Base-by-base conservation (phyloP, 2,888 invertebrate species). In the Luffia ferchaultella region DNA sequence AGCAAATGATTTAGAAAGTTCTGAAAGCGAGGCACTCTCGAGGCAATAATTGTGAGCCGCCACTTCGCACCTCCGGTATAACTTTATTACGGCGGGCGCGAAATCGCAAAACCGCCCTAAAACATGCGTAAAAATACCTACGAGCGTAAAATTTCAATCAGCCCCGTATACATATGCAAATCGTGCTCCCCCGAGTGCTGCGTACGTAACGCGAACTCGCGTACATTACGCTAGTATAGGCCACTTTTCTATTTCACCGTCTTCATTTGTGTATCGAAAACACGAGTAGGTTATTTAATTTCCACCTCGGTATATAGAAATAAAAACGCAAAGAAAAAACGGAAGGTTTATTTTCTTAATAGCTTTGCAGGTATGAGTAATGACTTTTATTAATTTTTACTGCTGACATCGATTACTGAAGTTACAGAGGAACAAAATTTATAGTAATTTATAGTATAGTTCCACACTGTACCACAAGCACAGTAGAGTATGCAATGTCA, bases 101-200 rank as follows among this genome's bases (percentile, higher is more conserved):
- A 72, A 73, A 69, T 69, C 70, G 70, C 68, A 53, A 50, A 20
- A 50, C 64, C 62, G 59, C 60, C 65, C 69, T 70, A 71, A 76
- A 75, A 70, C 75, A 75, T 74, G 72, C 75, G 74, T 74, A 73
- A 76, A 78, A 79, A 75, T 72, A 70, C 65, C 65, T 62, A 64
- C 59, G 64, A 67, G 72, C 73, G 73, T 76, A 75, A 76, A 77
- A 74, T 77, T 80, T 82, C 79, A 80, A 82, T 82, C 80, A 76
- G 65, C 58, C 65, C 46, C 66, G 70, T 75, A 74, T 79, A 76
- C 77, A 73, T 77, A 80, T 78, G 79, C 73, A 75, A 78, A 79
- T 62, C 52, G 55, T 57, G 57, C 57, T 59, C 53, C 63, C 63
- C 53, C 16, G 43, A 49, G 49, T 20, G 49, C 20, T 3, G 43